phyloP scores from a whole-genome alignment of 1,140 invertebrate genomes.

The Philaenus spumarius region DNA sequence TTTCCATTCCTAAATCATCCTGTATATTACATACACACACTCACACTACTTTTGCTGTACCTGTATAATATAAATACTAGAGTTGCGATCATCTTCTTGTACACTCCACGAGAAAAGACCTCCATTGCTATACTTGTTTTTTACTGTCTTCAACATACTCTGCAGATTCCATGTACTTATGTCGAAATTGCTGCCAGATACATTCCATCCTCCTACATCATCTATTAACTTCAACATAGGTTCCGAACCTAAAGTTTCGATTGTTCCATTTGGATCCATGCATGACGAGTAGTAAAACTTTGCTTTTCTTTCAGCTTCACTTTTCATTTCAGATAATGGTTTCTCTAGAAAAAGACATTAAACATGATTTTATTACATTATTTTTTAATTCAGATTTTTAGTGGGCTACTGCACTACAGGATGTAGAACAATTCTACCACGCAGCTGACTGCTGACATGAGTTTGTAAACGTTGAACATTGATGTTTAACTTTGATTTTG shows the following conservation, averaged over 20 bases:
- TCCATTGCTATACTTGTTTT: constrained; percentile 80
- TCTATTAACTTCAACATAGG: constrained; percentile 74
- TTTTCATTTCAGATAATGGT: constrained; percentile 52
- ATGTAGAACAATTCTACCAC: too few species aligned
- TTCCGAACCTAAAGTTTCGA: constrained; percentile 71
- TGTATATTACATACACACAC: too few species aligned
- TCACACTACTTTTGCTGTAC: too few species aligned
- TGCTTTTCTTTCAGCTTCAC: constrained; percentile 80
- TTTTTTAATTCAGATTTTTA: too few species aligned
- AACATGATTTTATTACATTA: too few species aligned
- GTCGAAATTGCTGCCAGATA: constrained; percentile 48
- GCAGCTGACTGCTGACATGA: too few species aligned
- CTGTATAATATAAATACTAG: constrained; percentile 77
- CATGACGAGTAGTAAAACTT: constrained; percentile 89
- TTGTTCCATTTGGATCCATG: constrained; percentile 86
- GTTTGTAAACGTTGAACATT: too few species aligned
- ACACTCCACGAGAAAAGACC: constrained; percentile 88
- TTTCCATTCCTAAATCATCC: too few species aligned
- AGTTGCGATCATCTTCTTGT: constrained; percentile 89
- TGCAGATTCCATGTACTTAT: constrained; percentile 68
- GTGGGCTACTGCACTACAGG: too few species aligned
- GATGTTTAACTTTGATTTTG: too few species aligned
- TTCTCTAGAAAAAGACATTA: constrained; percentile 49
- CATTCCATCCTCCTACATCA: constrained; percentile 78
- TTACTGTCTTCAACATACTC: constrained; percentile 64